Conservation (phyloP, 2,797 vertebrate genomes). For the Cottoperca gobio region DNA sequence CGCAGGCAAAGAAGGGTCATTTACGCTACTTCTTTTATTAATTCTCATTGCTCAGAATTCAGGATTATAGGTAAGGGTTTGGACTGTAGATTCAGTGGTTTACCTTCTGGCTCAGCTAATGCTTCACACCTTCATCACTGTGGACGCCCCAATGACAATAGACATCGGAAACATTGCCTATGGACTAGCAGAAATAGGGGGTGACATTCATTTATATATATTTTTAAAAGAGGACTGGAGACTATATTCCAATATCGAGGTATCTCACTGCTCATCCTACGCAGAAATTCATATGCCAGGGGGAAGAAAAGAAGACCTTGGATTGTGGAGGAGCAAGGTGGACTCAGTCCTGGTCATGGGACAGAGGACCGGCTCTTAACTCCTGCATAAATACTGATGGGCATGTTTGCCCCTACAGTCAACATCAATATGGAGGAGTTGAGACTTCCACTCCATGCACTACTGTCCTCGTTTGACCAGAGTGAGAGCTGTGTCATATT, state of each 20-base stretch:
- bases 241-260: constrained; percentile 3
- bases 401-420: not conserved
- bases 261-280: not conserved
- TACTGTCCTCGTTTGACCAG: not conserved
- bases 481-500: not conserved
- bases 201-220: not conserved
- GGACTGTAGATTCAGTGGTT: not conserved
- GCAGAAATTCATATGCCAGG: not conserved
- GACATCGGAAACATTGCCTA: not conserved
- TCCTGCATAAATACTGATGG: not conserved
- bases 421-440: constrained; percentile 11
- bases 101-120: not conserved
- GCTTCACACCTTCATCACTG: not conserved
- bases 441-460: not conserved
- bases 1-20: not conserved
- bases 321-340: not conserved
- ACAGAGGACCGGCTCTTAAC: not conserved
- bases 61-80: not conserved
- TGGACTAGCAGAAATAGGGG: not conserved
- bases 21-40: not conserved
- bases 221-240: not conserved
- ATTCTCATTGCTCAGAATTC: constrained; percentile 20
- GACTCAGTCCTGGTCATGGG: not conserved
- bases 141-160: not conserved
- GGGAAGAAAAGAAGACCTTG: not conserved